These are phyloP conservation scores for Emys orbicularis DNA, from an alignment of 2,797 vertebrate species.

Conservation along the genomic window DNA sequence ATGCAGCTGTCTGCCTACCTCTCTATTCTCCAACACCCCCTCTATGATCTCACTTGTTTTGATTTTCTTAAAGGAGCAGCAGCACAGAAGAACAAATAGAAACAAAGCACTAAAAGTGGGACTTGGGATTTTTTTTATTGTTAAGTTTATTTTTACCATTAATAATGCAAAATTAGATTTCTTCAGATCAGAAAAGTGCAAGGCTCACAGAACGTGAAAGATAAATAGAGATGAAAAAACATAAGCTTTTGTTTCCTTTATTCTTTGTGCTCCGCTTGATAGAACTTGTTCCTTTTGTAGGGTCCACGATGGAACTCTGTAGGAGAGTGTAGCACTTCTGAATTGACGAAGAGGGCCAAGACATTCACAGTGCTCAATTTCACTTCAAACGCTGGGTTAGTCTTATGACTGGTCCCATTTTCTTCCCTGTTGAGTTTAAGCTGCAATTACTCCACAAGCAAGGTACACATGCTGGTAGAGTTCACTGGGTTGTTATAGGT, in stretches of 20 bases:
- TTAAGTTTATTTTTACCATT: neutral
- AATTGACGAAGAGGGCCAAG: neutral
- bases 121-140: neutral
- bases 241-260: neutral
- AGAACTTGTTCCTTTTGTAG: neutral
- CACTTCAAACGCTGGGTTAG: neutral
- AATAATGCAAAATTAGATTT: neutral
- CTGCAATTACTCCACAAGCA: neutral
- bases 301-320: neutral
- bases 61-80: neutral
- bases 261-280: neutral
- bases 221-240: neutral
- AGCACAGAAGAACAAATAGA: neutral
- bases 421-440: neutral
- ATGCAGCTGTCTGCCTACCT: fast-evolving
- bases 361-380: neutral
- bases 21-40: fast-evolving
- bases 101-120: neutral
- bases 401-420: neutral
- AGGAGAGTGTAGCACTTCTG: neutral
- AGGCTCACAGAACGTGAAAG: neutral
- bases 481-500: neutral
- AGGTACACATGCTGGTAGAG: neutral
- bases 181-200: neutral
- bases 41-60: neutral